phyloP scores from a whole-genome alignment of 2,888 invertebrate species.

The Brassicogethes aeneus region DNA sequence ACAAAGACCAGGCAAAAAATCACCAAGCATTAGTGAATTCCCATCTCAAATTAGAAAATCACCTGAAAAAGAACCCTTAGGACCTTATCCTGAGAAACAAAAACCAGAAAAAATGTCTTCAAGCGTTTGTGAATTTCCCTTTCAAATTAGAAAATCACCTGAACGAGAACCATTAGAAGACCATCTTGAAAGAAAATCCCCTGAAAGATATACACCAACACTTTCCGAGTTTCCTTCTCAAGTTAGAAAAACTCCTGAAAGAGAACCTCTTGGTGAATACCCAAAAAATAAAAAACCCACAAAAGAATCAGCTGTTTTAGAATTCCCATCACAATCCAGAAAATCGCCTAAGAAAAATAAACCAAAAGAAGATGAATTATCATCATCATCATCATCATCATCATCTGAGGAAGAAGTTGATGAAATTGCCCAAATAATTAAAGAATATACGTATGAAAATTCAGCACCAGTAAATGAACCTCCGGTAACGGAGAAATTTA shows the following conservation, averaged over 20 bases:
- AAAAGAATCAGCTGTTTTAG: conserved; percentile 12
- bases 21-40: conserved; percentile 14
- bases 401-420: conserved; percentile 10
- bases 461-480: conserved; percentile 33
- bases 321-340: conserved; percentile 19
- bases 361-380: conserved; percentile 8
- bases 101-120: conserved; percentile 13
- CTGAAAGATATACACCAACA: conserved; percentile 11
- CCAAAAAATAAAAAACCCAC: conserved; percentile 14
- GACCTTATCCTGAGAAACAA: conserved; percentile 17
- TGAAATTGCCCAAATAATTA: conserved; percentile 7
- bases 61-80: conserved; percentile 19
- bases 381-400: background rate
- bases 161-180: conserved; percentile 15
- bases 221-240: conserved; percentile 23
- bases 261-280: conserved; percentile 15
- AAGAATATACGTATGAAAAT: conserved; percentile 7
- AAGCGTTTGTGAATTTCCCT: conserved; percentile 16
- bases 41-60: conserved; percentile 24
- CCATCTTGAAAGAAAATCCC: conserved; percentile 15
- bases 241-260: conserved; percentile 15
- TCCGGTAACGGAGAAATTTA: conserved; percentile 28
- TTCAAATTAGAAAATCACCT: conserved; percentile 17
- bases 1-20: conserved; percentile 9
- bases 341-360: conserved; percentile 14